Conservation (phyloP, 35 echinoderm and acorn worm species). For the Acanthaster planci region DNA sequence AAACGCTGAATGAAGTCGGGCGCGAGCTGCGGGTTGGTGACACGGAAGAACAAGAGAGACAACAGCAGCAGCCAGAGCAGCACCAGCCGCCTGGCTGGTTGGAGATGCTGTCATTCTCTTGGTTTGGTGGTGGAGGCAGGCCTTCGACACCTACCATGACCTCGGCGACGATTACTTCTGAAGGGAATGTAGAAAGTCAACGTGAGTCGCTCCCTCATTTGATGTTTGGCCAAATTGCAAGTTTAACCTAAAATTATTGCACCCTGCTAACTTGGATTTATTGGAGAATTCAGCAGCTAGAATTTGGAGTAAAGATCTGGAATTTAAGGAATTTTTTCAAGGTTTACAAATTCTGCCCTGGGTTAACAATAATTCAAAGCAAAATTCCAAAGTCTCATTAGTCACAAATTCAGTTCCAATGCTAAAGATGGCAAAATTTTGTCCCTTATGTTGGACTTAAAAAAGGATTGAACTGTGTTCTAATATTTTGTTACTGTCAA, state of each 20-base stretch:
- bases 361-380: neutral
- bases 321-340: neutral
- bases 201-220: constrained; percentile 50
- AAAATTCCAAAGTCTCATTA: neutral
- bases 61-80: neutral
- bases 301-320: no score
- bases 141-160: constrained; percentile 24
- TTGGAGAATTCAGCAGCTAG: no score
- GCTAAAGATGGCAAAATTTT: no score
- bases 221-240: no score
- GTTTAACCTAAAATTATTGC: no score
- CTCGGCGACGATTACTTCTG: constrained; percentile 40
- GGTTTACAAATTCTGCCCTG: neutral
- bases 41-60: neutral
- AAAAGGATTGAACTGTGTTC: no score
- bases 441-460: no score
- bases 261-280: no score
- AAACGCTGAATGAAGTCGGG: constrained; percentile 61
- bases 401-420: neutral
- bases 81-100: constrained; percentile 29
- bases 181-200: constrained; percentile 54
- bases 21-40: constrained; percentile 55
- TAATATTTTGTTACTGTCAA: no score
- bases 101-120: constrained; percentile 47
- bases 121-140: constrained; percentile 21